phyloP scores from a whole-genome alignment of 2,797 vertebrate genomes.

The Coreius guichenoti region DNA sequence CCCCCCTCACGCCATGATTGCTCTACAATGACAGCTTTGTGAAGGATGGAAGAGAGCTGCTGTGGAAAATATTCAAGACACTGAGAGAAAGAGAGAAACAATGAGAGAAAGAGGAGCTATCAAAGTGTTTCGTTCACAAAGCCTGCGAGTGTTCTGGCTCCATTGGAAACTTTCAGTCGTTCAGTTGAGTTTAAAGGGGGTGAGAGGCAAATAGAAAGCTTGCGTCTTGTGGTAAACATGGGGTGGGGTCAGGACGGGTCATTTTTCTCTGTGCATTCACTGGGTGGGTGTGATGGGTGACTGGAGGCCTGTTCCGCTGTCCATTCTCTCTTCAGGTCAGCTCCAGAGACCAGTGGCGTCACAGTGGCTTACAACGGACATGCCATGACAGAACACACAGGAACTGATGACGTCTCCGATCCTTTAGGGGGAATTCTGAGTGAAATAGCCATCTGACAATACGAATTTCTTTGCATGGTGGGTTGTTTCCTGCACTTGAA shows the following conservation, averaged over 20 bases:
- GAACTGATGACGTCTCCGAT: constrained; percentile 9
- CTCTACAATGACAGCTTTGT: constrained; percentile 63
- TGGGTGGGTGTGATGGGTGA: constrained; percentile 49
- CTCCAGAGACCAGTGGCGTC: constrained; percentile 9
- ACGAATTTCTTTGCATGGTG: background rate
- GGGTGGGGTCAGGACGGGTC: constrained; percentile 26
- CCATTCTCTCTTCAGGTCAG: constrained; percentile 1
- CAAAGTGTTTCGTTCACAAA: constrained; percentile 59
- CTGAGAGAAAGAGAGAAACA: constrained; percentile 34
- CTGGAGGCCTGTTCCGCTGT: constrained; percentile 37
- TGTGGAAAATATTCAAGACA: constrained; percentile 60
- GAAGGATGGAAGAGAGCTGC: constrained; percentile 41
- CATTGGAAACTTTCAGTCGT: constrained; percentile 46
- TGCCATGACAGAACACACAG: constrained; percentile 23
- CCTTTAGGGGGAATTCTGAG: background rate
- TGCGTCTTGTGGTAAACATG: constrained; percentile 37
- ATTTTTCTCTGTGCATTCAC: constrained; percentile 42
- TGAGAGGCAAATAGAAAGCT: constrained; percentile 32
- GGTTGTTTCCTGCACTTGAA: background rate
- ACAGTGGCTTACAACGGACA: constrained; percentile 8
- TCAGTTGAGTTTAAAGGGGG: constrained; percentile 8
- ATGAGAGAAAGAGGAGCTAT: constrained; percentile 50
- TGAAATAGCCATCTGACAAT: background rate
- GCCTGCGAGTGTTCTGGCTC: constrained; percentile 38
- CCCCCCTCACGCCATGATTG: constrained; percentile 30